These are phyloP conservation scores for Euspilapteryx auroguttella DNA, from an alignment of 2,888 invertebrate genomes.

Conservation along the genomic window DNA sequence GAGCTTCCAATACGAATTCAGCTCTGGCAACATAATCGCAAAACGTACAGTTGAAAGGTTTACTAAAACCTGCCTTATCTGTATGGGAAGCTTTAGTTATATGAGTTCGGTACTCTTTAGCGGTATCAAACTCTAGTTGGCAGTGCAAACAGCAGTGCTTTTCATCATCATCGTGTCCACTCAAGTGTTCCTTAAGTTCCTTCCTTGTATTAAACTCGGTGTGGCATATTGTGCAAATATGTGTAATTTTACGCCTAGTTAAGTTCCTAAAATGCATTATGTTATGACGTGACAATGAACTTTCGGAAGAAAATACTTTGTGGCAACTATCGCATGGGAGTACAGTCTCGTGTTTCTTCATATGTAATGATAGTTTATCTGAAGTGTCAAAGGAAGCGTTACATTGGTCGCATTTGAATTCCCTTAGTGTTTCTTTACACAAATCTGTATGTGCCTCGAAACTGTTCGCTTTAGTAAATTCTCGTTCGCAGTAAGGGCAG, in stretches of 20 bases:
- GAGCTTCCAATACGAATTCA: not conserved
- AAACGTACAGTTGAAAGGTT: not conserved
- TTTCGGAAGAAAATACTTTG: not conserved
- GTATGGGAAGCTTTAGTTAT: too few relatives aligned
- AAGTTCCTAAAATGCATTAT: not conserved
- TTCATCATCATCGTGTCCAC: too few relatives aligned
- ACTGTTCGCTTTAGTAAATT: not conserved
- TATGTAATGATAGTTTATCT: not conserved
- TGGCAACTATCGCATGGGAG: not conserved
- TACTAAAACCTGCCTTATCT: not conserved
- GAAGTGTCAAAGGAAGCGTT: not conserved
- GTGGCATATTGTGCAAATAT: too few relatives aligned
- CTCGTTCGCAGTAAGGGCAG: not conserved
- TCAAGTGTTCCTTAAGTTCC: not conserved
- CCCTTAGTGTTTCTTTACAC: not conserved
- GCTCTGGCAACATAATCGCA: not conserved
- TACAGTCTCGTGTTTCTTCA: not conserved
- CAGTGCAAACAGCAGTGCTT: not conserved
- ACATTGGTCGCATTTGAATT: not conserved
- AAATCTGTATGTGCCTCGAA: not conserved
- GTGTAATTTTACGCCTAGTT: too few relatives aligned
- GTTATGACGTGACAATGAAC: not conserved
- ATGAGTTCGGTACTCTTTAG: not conserved
- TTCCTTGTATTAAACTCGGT: not conserved
- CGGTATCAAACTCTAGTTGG: not conserved